Evolutionary conservation across 2,113 vertebrate species (phyloP), one percentile per base, ranked within the genome.

Genomic region (Orthonyx spaldingii): DNA sequence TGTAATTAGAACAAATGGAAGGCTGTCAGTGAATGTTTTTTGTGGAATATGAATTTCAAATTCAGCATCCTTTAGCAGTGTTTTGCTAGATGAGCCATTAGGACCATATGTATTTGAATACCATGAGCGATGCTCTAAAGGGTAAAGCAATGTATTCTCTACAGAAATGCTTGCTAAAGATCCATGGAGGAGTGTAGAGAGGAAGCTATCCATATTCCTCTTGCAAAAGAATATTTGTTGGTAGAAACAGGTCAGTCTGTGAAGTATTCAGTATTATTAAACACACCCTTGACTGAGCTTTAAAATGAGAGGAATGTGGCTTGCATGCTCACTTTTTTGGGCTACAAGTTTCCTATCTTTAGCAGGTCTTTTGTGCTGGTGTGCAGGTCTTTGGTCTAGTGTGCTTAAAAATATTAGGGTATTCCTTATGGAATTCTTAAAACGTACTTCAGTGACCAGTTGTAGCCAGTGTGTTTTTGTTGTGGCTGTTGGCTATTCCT

Each of bases 401-500:
- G 7, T 84, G 32, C 74, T 78, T 89, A 64, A 81, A 92, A 81
- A 74, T 49, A 37, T 52, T 52, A 24, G 37, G 10, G 18, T 90
- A 52, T 91, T 47, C 27, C 86, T 90, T 77, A 32, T 3, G 35
- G 69, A 89, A 84, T 87, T 94, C 75, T 79, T 65, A 33, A 91
- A 93, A 64, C 0, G 0, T 82, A 59, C 59, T 59, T 57, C 41
- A 71, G 42, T 95, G 95, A 87, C 90, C 93, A 57, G 80, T 91
- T 85, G 79, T 69, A 91, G 82, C 77, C 87, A 68, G 9, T 41
- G 30, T 89, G 91, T 89, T 96, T 95, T 93, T 95, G 92, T 97
- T 96, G 95, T 94, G 92, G 28, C 90, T 97, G 87, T 92, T 96
- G 96, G 96, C 96, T 95, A 88, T 96, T 96, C 95, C 87, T 77